These are phyloP conservation scores for Callopanchax toddi DNA, from an alignment of 2,113 vertebrate species.

Conservation along the genomic window DNA sequence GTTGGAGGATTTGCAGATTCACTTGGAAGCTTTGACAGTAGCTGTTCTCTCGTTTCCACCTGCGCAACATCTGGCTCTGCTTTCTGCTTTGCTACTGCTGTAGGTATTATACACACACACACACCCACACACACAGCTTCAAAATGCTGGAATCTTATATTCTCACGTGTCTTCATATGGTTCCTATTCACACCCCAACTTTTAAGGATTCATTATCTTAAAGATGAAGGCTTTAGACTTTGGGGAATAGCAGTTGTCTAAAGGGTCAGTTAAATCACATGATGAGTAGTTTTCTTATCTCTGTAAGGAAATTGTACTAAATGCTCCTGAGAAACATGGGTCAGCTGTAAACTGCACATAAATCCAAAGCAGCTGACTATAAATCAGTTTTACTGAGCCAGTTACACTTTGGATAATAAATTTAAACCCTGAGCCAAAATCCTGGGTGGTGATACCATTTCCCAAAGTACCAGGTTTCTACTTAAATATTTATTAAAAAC, in stretches of 20 bases:
- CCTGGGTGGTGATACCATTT: too few species aligned
- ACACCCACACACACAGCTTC: constrained; percentile 7
- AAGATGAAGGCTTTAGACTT: not conserved
- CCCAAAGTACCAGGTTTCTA: too few species aligned
- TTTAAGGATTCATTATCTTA: not conserved
- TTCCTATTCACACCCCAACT: not conserved
- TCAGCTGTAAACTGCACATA: not conserved
- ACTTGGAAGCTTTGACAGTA: constrained; percentile 45
- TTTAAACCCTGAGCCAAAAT: too few species aligned
- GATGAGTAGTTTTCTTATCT: not conserved
- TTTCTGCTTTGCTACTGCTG: constrained; percentile 41
- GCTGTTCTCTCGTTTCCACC: constrained; percentile 72
- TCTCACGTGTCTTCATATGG: too few species aligned
- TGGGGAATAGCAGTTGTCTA: constrained; percentile 1
- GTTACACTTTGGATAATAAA: not conserved
- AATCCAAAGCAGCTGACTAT: not conserved
- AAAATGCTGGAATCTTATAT: not conserved
- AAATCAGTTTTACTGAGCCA: not conserved
- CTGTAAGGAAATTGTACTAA: not conserved
- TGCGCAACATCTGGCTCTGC: constrained; percentile 68
- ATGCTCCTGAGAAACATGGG: not conserved
- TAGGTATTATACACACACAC: constrained; percentile 42
- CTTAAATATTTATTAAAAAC: too few species aligned
- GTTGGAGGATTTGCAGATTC: constrained; percentile 61
- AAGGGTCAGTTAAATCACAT: constrained; percentile 1